Evolutionary conservation across 2,888 invertebrate species (phyloP).

Genomic region (Eristalis tenax): DNA sequence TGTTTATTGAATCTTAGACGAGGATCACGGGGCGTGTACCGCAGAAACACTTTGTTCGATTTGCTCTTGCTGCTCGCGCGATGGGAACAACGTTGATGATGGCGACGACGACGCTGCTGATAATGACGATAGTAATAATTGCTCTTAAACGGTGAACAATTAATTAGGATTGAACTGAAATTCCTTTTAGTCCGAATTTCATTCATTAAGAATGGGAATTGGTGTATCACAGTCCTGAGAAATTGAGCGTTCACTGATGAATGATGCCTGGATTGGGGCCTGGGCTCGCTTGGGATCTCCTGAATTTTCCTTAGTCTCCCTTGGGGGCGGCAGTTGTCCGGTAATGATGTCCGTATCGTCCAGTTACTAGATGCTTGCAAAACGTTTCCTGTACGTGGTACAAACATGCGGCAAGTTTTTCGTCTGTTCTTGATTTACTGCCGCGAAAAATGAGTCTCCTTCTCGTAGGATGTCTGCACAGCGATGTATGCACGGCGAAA

Average conservation of each 20-base stretch:
- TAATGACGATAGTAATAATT: slow-evolving; percentile 67
- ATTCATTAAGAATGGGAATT: slow-evolving; percentile 81
- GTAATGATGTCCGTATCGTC: slow-evolving; percentile 73
- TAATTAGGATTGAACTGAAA: slow-evolving; percentile 65
- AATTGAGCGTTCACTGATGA: slow-evolving; percentile 65
- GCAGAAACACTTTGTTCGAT: slow-evolving; percentile 80
- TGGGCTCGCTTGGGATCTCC: not conserved
- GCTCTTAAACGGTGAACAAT: slow-evolving; percentile 66
- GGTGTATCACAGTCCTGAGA: slow-evolving; percentile 76
- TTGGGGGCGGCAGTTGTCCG: slow-evolving; percentile 62
- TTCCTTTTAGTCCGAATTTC: slow-evolving; percentile 78
- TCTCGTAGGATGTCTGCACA: not conserved
- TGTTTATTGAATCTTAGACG: slow-evolving; percentile 80
- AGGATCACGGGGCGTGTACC: slow-evolving; percentile 81
- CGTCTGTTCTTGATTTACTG: not conserved
- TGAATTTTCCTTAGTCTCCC: slow-evolving; percentile 49
- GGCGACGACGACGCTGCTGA: slow-evolving; percentile 43
- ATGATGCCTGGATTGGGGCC: not conserved
- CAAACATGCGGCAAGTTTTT: slow-evolving; percentile 79
- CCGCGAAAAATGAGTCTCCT: slow-evolving; percentile 7
- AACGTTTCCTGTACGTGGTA: slow-evolving; percentile 74
- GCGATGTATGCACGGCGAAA: not conserved
- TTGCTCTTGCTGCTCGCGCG: slow-evolving; percentile 76
- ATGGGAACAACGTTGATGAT: slow-evolving; percentile 64
- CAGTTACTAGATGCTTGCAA: slow-evolving; percentile 74